Evolutionary conservation across 2,113 vertebrate species (phyloP), one percentile per base, ranked within the genome.

Genomic region (Microcebus ravelobensis): DNA sequence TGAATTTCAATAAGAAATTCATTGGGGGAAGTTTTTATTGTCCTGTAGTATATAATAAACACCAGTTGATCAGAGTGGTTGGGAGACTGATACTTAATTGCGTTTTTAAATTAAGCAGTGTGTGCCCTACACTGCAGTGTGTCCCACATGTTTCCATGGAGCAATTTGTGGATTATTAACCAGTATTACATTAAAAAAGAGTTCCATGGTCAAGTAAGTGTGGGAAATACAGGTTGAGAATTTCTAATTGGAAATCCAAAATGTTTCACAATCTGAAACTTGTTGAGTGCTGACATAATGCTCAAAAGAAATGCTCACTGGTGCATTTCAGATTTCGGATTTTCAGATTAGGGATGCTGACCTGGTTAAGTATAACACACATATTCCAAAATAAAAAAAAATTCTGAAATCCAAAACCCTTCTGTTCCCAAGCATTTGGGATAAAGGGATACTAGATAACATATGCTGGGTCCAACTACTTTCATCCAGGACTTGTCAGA

Each of bases 1-100:
- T 95, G 52, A 65, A 89, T 97, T 96, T 39, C 71, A 86, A 12
- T 9, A 63, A 85, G 71, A 59, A 91, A 42, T 76, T 88, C 48
- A 48, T 8, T 65, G 90, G 65, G 42, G 27, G 29, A 55, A 57
- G 34, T 67, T 91, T 91, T 89, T 85, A 13, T 93, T 25, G 85
- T 50, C 23, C 3, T 71, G 0, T 67, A 83, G n/a, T 39, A 21
- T 71, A 17, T 59, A 59, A 50, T 87, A 80, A 95, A 91, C 17
- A 34, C 15, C 36, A 73, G 59, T 57, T 95, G 15, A 50, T 92
- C 20, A 83, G 11, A 59, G 57, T 77, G 63, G 34, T 87, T 80
- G 70, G 52, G 50, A 87, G 23, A 65, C 11, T 7, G 71, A 59
- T 87, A 48, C 71, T 77, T 45, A 82, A 59, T 67, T 95, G 39